Evolutionary conservation across 2,888 invertebrate species (phyloP).

Genomic region (Hydrotaea cyrtoneurina): DNA sequence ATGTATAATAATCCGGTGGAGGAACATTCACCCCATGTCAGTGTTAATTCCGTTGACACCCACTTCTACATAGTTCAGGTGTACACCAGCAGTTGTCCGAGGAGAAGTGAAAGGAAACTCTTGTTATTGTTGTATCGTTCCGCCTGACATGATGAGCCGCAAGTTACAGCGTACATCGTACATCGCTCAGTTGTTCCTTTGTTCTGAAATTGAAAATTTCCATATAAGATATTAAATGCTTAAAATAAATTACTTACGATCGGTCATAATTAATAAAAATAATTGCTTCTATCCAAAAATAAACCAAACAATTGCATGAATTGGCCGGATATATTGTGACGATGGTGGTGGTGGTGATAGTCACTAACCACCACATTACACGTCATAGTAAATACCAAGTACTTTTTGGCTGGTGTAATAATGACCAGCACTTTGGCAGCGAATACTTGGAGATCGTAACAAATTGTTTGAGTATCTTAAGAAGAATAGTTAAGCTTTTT

Average conservation of each 20-base stretch:
- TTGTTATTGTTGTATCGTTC: slow-evolving; percentile 4
- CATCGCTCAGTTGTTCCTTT: background rate
- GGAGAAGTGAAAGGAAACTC: background rate
- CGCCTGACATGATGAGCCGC: slow-evolving; percentile 2
- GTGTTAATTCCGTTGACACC: slow-evolving; percentile 41
- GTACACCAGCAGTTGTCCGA: too few species aligned
- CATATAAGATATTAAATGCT: background rate
- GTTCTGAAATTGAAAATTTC: background rate
- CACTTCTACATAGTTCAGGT: slow-evolving; percentile 9
- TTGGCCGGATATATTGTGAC: background rate
- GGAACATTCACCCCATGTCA: slow-evolving; percentile 52
- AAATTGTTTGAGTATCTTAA: too few species aligned
- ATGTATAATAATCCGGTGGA: background rate
- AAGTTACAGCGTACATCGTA: background rate
- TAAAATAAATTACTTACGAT: slow-evolving; percentile 3
- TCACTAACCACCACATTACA: background rate
- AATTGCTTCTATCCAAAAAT: background rate
- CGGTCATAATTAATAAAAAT: background rate
- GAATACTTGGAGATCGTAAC: background rate
- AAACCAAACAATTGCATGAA: background rate
- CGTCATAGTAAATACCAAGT: background rate
- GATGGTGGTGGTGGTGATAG: background rate
- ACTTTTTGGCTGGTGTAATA: background rate
- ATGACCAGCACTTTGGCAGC: background rate
- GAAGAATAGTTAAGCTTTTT: background rate